Conservation (phyloP, 2,113 vertebrate genomes). For the Sapajus apella region DNA sequence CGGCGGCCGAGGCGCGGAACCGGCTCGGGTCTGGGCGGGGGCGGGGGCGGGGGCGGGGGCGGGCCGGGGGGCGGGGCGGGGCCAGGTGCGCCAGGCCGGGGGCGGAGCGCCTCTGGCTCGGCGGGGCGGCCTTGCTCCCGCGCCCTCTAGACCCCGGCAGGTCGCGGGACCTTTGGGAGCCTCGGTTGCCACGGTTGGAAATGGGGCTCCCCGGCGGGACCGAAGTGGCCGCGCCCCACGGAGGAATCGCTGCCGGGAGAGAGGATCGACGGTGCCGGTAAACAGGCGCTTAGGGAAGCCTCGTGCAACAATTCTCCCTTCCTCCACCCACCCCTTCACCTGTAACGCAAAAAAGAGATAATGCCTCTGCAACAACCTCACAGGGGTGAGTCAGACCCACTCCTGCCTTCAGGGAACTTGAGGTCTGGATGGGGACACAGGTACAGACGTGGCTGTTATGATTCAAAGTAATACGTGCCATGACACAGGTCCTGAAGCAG, state of each 20-base stretch:
- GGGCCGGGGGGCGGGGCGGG: background rate
- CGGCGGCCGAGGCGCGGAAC: background rate
- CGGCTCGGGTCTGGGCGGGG: background rate
- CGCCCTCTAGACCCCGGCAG: background rate
- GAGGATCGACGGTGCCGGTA: background rate
- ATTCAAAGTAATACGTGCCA: background rate
- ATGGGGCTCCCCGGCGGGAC: background rate
- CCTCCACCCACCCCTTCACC: background rate
- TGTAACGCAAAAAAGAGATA: accelerated
- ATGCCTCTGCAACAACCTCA: background rate
- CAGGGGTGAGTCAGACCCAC: background rate
- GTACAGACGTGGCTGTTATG: background rate
- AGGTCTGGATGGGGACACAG: background rate
- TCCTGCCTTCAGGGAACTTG: background rate
- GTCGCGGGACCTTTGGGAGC: background rate
- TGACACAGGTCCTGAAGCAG: background rate
- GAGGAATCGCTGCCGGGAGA: too few relatives aligned
- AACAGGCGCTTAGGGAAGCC: background rate
- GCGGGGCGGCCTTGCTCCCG: accelerated
- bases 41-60: background rate
- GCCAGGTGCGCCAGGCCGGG: background rate
- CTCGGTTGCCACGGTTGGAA: background rate
- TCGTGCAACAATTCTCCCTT: accelerated
- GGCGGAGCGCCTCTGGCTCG: background rate
- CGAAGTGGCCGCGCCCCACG: too few relatives aligned